Percentiles rank a stretch among this genome's conserved stretches.
Conservation (phyloP, 2,797 vertebrate species). For the Pantherophis alleghaniensis region DNA sequence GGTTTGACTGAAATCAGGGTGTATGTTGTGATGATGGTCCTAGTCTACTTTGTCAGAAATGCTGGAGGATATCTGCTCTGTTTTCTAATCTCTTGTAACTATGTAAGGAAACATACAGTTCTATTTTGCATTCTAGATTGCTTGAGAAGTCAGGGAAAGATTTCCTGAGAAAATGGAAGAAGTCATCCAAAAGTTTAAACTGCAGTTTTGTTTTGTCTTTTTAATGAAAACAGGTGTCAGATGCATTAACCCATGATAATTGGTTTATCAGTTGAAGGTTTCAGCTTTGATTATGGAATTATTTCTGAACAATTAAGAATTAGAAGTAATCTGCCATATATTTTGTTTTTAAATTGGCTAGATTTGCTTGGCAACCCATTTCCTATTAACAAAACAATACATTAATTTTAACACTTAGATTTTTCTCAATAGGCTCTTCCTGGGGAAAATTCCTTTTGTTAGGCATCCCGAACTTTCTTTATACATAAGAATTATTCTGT, state of each 20-base stretch:
- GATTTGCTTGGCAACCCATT: neutral
- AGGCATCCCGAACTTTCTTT: constrained; percentile 37
- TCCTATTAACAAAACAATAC: neutral
- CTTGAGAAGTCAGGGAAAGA: neutral
- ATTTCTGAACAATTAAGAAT: neutral
- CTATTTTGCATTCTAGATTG: neutral
- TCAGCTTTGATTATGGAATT: neutral
- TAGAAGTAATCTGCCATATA: neutral
- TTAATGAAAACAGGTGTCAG: neutral
- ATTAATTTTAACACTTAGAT: constrained; percentile 34
- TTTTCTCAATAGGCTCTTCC: constrained; percentile 43
- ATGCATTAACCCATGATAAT: neutral
- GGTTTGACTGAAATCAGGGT: neutral
- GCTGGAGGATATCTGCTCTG: neutral
- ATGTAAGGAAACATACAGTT: neutral
- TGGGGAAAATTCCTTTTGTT: constrained; percentile 39
- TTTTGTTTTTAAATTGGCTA: neutral
- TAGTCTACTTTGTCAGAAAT: neutral
- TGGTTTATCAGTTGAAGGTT: neutral
- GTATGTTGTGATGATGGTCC: neutral
- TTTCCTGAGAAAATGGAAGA: neutral
- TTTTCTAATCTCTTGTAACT: neutral
- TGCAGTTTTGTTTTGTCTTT: neutral
- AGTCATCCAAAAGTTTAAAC: neutral
- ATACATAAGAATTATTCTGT: constrained; percentile 35